Base-by-base conservation (phyloP, 2,797 vertebrate genomes). In the Falco novaeseelandiae region DNA sequence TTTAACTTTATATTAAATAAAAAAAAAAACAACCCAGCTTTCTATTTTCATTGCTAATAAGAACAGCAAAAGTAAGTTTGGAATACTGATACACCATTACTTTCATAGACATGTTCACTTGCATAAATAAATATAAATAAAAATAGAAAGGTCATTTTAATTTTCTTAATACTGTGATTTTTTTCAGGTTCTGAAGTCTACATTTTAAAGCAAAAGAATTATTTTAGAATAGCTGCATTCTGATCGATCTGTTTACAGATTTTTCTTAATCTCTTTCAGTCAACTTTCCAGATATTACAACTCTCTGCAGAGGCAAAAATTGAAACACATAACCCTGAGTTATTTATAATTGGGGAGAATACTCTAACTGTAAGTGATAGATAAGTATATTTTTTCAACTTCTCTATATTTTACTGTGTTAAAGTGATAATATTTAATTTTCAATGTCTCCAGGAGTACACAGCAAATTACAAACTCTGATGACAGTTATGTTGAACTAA, bases 271-370 rank as follows among this genome's bases (percentile, higher is more conserved):
- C 34, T 95, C 10, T 97, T 90, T 63, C 86, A 99, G 99, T 98
- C 98, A 25, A 95, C 97, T 22, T 99, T 99, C 97, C 99, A 99
- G 97, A 98, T 97, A 14, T 30, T 99, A 32, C 97, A 98, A 61
- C 97, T 99, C 87, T 98, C 95, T 27, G 96, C 98, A 82, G 97
- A 71, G 19, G 97, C 99, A 61, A 97, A 98, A 70, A 96, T 99
- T 3, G 93, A 99, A 61, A 98, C 98, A 1, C 92, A 98, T 40
- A 96, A 99, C 77, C 98, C 99, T 14, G 98, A 99, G 25, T 95
- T 99, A 87, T 98, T 99, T 54, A 76, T 98, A 73, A 98, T 99
- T 44, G 96, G 95, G 95, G 98, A 98, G 58, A 99, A 98, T 87
- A 90, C 96, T 13, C 92, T 99, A n/a, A 98, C 96, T 79, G 99